Conservation (phyloP, 2,888 invertebrate species). For the Pterobdella sp. region DNA sequence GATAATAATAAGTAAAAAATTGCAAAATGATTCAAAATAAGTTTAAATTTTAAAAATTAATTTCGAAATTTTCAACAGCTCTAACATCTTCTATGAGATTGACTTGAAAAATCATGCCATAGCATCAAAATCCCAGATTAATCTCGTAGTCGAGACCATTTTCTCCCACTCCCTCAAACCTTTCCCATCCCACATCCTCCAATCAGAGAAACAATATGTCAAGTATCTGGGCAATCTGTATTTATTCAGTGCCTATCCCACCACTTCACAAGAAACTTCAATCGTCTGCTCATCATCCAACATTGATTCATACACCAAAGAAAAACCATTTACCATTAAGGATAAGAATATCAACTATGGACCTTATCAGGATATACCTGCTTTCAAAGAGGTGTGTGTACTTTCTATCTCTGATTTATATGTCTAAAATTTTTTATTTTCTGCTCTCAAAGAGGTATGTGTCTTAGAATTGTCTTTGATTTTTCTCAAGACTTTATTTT, state of each 20-base stretch:
- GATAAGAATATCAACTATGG: constrained; percentile 81
- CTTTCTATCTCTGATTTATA: too few relatives aligned
- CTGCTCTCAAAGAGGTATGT: not conserved
- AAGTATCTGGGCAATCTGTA: constrained; percentile 76
- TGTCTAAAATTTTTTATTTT: constrained; percentile 14
- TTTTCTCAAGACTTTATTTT: not conserved
- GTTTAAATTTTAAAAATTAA: not conserved
- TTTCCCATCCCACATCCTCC: constrained; percentile 78
- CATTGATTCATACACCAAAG: constrained; percentile 56
- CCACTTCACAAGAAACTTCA: constrained; percentile 71
- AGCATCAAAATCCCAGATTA: constrained; percentile 43
- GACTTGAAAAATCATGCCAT: constrained; percentile 41
- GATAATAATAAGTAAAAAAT: too few relatives aligned
- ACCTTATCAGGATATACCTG: constrained; percentile 68
- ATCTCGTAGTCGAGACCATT: constrained; percentile 55
- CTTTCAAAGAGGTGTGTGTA: constrained; percentile 53
- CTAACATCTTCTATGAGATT: constrained; percentile 42
- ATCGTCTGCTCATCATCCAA: constrained; percentile 69
- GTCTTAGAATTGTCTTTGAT: not conserved
- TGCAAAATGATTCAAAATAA: too few relatives aligned
- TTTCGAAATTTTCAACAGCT: too few relatives aligned
- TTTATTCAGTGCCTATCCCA: constrained; percentile 72
- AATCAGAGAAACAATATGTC: constrained; percentile 87
- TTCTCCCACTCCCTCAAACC: constrained; percentile 70
- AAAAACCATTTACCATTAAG: constrained; percentile 56